Evolutionary conservation across 2,888 invertebrate genomes (phyloP), one percentile per base, ranked within the genome.

Genomic region (Octonoba sinensis): DNA sequence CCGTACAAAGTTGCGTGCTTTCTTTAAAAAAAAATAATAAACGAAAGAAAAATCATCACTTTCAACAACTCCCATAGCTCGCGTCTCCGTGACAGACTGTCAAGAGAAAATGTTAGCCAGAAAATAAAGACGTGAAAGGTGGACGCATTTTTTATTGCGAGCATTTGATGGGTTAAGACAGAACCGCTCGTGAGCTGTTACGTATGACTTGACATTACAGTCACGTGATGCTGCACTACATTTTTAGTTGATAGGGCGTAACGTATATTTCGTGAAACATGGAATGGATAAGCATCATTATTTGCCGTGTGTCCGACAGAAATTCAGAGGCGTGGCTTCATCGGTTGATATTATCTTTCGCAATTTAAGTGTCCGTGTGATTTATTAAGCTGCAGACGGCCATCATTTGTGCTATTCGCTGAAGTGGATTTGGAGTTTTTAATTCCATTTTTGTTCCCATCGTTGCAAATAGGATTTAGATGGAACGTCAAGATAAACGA

Each of bases 131-230:
- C 74, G 74, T 16, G 27, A 73, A 54, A 22, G n/a, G 20, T 44
- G 36, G 18, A 54, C 20, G 54, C 54, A 54, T 54, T 54, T 54
- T 18, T 54, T 27, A 36, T 66, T 57, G 36, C 65, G 24, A 22
- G 65, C 56, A 56, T 62, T 66, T 76, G 76, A 76, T 76, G 64
- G 70, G 62, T 71, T 77, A 56, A 57, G 77, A 77, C 77, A 77
- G 77, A 24, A 64, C 47, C 71, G 70, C 71, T 77, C 77, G 71
- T 51, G 54, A 15, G 62, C 56, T n/a, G 24, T 75, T 56, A 57
- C 74, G 66, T 56, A 66, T 73, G 65, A 54, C 64, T 57, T 73
- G 64, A 73, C 73, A 73, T 56, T 24, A 62, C 49, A 57, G 74
- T 66, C 66, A 75, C 59, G 70, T 44, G 69, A 36, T 8, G 36